These are phyloP conservation scores for Polypterus bichir DNA, from an alignment of 2,113 vertebrate species.

Conservation along the genomic window DNA sequence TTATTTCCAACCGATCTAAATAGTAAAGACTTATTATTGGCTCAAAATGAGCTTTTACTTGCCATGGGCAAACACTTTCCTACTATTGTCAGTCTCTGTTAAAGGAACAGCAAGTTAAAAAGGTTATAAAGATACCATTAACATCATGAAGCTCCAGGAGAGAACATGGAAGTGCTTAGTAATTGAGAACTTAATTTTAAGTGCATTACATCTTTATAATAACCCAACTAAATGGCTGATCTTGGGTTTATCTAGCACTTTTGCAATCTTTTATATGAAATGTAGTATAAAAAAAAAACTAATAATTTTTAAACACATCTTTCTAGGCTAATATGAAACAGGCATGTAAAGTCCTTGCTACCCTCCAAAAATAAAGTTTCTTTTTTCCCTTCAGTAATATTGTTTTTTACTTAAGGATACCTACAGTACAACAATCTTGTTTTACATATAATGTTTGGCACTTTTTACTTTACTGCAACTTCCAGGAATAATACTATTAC, in stretches of 20 bases:
- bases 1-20: conserved; percentile 65
- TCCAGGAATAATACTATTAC: too few species aligned
- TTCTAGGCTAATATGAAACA: too few species aligned
- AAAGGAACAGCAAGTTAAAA: conserved; percentile 58
- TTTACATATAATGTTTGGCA: too few species aligned
- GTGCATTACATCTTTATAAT: conserved; percentile 45
- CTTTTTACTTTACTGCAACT: too few species aligned
- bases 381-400: too few species aligned
- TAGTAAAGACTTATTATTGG: conserved; percentile 69
- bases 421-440: too few species aligned
- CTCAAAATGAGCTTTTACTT: conserved; percentile 59
- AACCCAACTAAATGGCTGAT: conserved; percentile 40
- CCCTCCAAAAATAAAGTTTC: too few species aligned
- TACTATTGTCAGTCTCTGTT: conserved; percentile 50
- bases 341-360: too few species aligned
- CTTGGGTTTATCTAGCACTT: conserved; percentile 38
- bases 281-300: too few species aligned
- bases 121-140: conserved; percentile 67
- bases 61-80: conserved; percentile 57
- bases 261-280: too few species aligned
- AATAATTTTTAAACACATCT: too few species aligned
- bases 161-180: conserved; percentile 48
- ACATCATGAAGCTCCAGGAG: conserved; percentile 46
- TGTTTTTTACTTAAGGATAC: too few species aligned
- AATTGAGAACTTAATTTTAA: conserved; percentile 53